phyloP scores from a whole-genome alignment of 2,888 invertebrate genomes.

The Hemicrepidius hirtus region DNA sequence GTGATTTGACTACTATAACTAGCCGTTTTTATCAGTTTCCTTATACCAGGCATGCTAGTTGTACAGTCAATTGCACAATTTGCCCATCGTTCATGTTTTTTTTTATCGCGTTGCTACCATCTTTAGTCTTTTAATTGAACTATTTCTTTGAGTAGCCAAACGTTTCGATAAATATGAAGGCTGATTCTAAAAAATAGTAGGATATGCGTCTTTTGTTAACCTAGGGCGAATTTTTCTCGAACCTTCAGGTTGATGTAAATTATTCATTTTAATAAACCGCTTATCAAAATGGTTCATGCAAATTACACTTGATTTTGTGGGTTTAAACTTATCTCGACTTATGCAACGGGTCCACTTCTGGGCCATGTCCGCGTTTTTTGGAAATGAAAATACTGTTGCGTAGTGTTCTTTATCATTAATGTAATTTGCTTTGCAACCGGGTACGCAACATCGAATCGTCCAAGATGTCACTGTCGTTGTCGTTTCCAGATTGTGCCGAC shows the following conservation, averaged over 20 bases:
- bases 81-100: background rate
- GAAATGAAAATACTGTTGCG: background rate
- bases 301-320: background rate
- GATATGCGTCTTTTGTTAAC: too few relatives aligned
- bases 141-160: background rate
- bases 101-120: background rate
- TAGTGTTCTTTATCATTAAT: background rate
- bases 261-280: background rate
- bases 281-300: background rate
- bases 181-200: background rate
- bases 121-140: background rate
- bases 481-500: too few relatives aligned
- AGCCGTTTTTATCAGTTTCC: too few relatives aligned
- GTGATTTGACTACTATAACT: too few relatives aligned
- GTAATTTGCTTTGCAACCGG: background rate
- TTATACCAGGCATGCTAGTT: too few relatives aligned
- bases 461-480: too few relatives aligned
- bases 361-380: background rate
- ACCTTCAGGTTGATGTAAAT: background rate
- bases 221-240: background rate
- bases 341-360: background rate
- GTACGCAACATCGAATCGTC: slow-evolving; percentile 1
- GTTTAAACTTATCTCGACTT: background rate
- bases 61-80: too few relatives aligned
- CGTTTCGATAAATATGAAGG: background rate